phyloP scores from a whole-genome alignment of 1,140 invertebrate genomes.

The Tetragnatha versicolor region DNA sequence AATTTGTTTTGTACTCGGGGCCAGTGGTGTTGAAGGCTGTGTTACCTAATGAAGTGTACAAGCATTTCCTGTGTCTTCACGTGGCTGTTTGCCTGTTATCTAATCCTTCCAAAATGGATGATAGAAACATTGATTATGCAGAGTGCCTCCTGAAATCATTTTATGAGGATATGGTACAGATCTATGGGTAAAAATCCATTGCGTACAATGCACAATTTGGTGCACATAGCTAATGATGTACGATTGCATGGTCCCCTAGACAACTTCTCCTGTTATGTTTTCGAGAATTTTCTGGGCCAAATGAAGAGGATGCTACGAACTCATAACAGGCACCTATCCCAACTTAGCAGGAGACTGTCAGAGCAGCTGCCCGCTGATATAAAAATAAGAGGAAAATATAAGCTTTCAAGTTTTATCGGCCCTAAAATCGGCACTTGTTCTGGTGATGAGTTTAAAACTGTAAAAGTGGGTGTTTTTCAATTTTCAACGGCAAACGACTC shows the following conservation, averaged over 20 bases:
- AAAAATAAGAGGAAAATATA: too few species aligned
- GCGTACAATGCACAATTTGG: too few species aligned
- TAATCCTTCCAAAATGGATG: background rate
- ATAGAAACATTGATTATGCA: background rate
- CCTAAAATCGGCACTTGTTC: too few species aligned
- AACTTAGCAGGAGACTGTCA: too few species aligned
- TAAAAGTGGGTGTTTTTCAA: background rate
- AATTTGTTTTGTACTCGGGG: background rate
- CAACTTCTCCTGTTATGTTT: too few species aligned
- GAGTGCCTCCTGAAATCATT: background rate
- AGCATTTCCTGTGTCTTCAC: background rate
- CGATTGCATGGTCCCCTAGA: too few species aligned
- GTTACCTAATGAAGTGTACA: background rate
- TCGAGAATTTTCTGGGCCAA: too few species aligned
- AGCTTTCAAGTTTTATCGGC: too few species aligned
- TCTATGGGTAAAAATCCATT: background rate
- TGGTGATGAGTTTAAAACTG: background rate
- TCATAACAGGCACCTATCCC: too few species aligned
- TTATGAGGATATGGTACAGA: background rate
- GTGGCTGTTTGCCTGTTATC: background rate
- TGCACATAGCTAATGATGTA: too few species aligned
- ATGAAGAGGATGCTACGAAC: too few species aligned
- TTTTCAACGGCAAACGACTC: background rate
- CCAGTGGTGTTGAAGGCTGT: slow-evolving; percentile 2
- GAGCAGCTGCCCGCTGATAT: too few species aligned